Evolutionary conservation across 2,888 invertebrate species (phyloP).

Genomic region (Chironomus riparius): DNA sequence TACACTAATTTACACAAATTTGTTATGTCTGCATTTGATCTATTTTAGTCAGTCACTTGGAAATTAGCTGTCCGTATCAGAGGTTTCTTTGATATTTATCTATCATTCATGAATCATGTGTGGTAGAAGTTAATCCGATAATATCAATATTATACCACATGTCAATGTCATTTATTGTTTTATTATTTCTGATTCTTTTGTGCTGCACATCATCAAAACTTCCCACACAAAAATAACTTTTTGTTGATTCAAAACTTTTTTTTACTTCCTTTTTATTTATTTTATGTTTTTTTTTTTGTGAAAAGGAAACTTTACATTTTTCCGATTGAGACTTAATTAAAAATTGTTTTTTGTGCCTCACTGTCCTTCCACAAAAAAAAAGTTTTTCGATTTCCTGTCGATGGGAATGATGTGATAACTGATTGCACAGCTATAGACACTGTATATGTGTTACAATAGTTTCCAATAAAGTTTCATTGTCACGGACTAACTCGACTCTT

Average conservation of each 20-base stretch:
- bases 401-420: not conserved
- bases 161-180: not conserved
- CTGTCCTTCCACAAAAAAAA: not conserved
- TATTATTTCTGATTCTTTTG: too few species aligned
- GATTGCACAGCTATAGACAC: not conserved
- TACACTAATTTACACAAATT: too few species aligned
- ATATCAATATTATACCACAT: not conserved
- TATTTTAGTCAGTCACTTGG: not conserved
- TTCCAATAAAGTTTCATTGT: too few species aligned
- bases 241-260: not conserved
- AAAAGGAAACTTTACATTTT: not conserved
- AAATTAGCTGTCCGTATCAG: not conserved
- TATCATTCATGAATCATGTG: not conserved
- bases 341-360: not conserved
- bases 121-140: not conserved
- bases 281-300: not conserved
- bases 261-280: not conserved
- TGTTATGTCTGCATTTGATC: too few species aligned
- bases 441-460: too few species aligned
- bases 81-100: not conserved
- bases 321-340: not conserved
- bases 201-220: too few species aligned
- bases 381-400: not conserved
- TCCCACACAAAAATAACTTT: not conserved
- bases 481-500: too few species aligned